These are phyloP conservation scores for Nephrocerus scutellatus DNA, from an alignment of 2,888 invertebrate species.

Conservation along the genomic window DNA sequence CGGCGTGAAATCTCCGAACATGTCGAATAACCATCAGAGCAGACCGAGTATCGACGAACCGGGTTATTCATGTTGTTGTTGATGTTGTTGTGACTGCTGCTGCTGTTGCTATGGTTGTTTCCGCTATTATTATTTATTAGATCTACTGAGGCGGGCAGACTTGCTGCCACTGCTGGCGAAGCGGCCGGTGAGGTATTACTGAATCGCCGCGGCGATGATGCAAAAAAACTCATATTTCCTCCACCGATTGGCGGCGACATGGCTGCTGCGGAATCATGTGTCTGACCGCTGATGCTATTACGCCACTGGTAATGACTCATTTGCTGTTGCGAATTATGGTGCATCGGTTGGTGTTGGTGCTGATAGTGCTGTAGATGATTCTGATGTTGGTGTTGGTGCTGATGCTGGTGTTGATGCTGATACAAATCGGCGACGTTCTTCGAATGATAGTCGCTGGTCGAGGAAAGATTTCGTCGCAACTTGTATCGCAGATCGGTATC, in stretches of 20 bases:
- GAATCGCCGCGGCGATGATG: conserved; percentile 52
- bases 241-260: conserved; percentile 21
- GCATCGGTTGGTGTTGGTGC: conserved; percentile 9
- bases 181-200: conserved; percentile 68
- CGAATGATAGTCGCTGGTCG: conserved; percentile 39
- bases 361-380: conserved; percentile 27
- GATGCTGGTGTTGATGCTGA: conserved; percentile 19
- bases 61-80: conserved; percentile 25
- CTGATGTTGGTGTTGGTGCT: conserved; percentile 29
- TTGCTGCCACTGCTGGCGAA: no score
- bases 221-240: conserved; percentile 33
- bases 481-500: conserved; percentile 38
- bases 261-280: conserved; percentile 21
- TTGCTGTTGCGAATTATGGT: conserved; percentile 14
- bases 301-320: conserved; percentile 34
- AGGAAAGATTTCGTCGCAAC: conserved; percentile 42
- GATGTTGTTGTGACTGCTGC: conserved; percentile 14
- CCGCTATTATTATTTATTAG: not conserved
- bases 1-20: conserved; percentile 42
- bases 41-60: conserved; percentile 42
- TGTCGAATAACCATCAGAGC: conserved; percentile 41
- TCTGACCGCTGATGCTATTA: conserved; percentile 31
- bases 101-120: conserved; percentile 8
- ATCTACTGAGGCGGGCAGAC: conserved; percentile 10
- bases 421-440: conserved; percentile 19